Base-by-base conservation (phyloP, 2,888 invertebrate genomes). In the Odontomyia ornata region DNA sequence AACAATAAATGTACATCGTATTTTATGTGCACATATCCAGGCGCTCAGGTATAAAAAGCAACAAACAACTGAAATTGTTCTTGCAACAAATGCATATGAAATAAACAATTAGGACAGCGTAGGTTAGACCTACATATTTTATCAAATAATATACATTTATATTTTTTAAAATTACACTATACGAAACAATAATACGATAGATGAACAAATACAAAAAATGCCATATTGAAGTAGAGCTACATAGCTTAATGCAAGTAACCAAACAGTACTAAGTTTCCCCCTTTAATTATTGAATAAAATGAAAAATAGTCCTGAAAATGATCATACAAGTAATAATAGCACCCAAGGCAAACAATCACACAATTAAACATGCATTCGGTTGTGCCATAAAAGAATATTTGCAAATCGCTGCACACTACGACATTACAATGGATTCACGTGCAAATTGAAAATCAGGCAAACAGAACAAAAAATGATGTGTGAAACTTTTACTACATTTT, bases 361-460 rank as follows among this genome's bases (percentile, higher is more conserved):
- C 1, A 71, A 47, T 9, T 27, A 30, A 28, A 4, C 9, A 73
- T 27, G 30, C 18, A 57, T 56, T 60, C 13, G 73, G 30, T 36
- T 73, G 73, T 73, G 73, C 73, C 73, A 73, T 73, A 57, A 30
- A 18, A 69, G 9, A 25, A 36, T 15, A 27, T 15, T 52, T 9
- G n/a, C 52, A 65, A 65, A 65, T 30, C 4, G 25, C 21, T 15
- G 28, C 65, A 65, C 21, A 60, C 21, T 60, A 60, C 21, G 7
- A 21, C 23, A 60, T 23, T 60, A 4, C 3, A 60, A 60, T 60
- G 52, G 15, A 18, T 15, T 52, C 52, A 52, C n/a, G n/a, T 15
- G 15, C 52, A 18, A 23, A 23, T 2, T 62, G n/a, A n/a, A n/a
- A n/a, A n/a, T 25, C 0, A 52, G 18, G 18, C 52, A 7, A 60